A percentile compares a stretch with the other conserved stretches of the same genome.
Conservation (phyloP, 2,888 invertebrate genomes). For the Chloroclysta siterata region DNA sequence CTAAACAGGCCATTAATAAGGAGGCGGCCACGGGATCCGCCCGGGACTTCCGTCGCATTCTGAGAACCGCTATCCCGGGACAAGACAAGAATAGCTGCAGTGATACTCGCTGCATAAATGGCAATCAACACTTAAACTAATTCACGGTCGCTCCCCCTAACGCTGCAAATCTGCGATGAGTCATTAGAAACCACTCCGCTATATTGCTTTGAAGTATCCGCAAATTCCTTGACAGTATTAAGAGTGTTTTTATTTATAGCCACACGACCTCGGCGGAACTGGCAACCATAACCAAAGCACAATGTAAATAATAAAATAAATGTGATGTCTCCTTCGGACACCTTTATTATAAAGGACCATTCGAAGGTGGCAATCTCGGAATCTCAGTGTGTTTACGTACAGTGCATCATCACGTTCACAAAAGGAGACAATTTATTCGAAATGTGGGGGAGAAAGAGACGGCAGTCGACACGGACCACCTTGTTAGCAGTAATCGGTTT, state of each 20-base stretch:
- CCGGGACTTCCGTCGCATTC: conserved; percentile 80
- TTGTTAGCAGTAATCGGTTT: conserved; percentile 81
- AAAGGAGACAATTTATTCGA: conserved; percentile 61
- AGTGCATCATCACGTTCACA: conserved; percentile 66
- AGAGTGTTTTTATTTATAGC: conserved; percentile 43
- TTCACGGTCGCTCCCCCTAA: conserved; percentile 33
- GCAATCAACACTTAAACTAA: conserved; percentile 55
- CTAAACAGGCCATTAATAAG: conserved; percentile 84
- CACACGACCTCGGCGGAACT: conserved; percentile 48
- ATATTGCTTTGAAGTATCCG: conserved; percentile 36
- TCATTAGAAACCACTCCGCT: conserved; percentile 33
- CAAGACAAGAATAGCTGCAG: conserved; percentile 78
- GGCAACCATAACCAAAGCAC: conserved; percentile 43
- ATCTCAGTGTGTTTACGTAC: conserved; percentile 52
- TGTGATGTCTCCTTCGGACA: conserved; percentile 51
- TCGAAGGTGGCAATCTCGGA: conserved; percentile 66
- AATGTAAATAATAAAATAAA: conserved; percentile 55
- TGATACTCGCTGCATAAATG: conserved; percentile 62
- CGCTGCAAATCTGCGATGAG: conserved; percentile 39
- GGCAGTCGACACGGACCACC: conserved; percentile 65
- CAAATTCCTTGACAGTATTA: conserved; percentile 36
- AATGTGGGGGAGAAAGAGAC: conserved; percentile 58
- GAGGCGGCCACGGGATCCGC: conserved; percentile 74
- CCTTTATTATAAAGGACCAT: conserved; percentile 59
- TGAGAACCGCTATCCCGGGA: conserved; percentile 75